phyloP scores from a whole-genome alignment of 2,797 vertebrate genomes.

The Zalophus californianus region DNA sequence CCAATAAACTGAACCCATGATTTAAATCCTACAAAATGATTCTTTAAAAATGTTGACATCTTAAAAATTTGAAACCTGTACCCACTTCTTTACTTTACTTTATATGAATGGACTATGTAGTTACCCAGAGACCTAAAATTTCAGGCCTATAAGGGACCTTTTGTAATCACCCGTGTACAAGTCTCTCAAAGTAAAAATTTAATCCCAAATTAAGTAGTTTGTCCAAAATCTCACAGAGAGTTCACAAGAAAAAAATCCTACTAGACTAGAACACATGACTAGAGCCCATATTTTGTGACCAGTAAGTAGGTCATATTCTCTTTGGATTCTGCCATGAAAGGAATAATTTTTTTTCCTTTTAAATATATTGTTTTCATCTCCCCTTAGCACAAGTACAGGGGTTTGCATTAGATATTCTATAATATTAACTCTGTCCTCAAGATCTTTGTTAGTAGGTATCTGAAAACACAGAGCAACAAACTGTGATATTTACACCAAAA shows the following conservation, averaged over 20 bases:
- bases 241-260: conserved; percentile 38
- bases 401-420: background rate
- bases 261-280: background rate
- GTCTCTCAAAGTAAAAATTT: conserved; percentile 30
- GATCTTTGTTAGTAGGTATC: background rate
- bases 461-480: conserved; percentile 47
- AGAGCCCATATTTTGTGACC: background rate
- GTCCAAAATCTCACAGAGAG: background rate
- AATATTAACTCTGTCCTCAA: conserved; percentile 17
- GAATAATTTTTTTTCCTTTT: background rate
- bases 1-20: background rate
- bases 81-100: background rate
- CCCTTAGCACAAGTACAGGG: background rate
- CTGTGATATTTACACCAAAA: conserved; percentile 5
- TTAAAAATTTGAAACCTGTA: background rate
- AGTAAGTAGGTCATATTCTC: background rate
- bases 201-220: conserved; percentile 47
- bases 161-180: background rate
- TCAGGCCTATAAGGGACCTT: background rate
- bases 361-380: background rate
- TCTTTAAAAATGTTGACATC: conserved; percentile 16
- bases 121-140: background rate
- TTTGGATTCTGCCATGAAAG: background rate
- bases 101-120: background rate
- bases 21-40: conserved; percentile 15